Conservation (phyloP, 2,113 vertebrate genomes). For the Heterotilapia buettikoferi region DNA sequence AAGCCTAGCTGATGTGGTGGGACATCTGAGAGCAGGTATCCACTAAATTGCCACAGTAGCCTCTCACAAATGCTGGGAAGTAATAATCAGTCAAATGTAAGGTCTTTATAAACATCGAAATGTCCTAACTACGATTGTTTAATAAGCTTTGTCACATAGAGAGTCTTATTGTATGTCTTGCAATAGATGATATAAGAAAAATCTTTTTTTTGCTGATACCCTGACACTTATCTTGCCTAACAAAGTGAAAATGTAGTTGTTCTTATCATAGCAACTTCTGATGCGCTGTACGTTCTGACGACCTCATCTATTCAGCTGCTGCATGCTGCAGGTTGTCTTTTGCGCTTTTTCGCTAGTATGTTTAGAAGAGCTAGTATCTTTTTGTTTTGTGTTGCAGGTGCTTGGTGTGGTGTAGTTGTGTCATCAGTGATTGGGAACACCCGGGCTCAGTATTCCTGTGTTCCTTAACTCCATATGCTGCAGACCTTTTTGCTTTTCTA, state of each 20-base stretch:
- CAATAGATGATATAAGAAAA: neutral
- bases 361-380: neutral
- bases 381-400: neutral
- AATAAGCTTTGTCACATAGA: neutral
- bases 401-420: neutral
- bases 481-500: neutral
- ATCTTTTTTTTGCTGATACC: neutral
- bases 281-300: neutral
- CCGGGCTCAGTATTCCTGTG: neutral
- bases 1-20: constrained; percentile 95
- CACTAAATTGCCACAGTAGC: neutral
- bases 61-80: neutral
- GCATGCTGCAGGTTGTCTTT: neutral
- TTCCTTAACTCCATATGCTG: neutral
- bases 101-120: neutral
- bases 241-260: neutral
- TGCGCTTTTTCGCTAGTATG: neutral
- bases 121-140: neutral
- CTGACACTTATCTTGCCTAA: neutral
- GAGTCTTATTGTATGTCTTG: neutral
- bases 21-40: constrained; percentile 94
- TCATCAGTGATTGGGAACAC: neutral
- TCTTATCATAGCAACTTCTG: neutral
- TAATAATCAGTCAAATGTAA: neutral
- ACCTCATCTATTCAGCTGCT: neutral